Conservation (phyloP, 2,888 invertebrate species). For the Fragum fragum region DNA sequence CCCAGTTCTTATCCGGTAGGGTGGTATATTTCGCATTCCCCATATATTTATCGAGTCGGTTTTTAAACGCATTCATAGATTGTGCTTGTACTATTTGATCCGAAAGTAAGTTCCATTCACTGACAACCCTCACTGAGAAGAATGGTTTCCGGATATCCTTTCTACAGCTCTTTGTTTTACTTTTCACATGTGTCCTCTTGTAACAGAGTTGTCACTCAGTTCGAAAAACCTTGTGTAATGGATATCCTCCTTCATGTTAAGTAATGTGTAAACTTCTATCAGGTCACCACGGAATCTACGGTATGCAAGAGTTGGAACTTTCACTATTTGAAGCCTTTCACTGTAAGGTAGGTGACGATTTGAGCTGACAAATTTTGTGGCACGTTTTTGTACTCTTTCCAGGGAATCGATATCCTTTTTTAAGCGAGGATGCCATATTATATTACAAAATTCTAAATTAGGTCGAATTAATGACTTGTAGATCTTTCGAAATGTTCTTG, state of each 20-base stretch:
- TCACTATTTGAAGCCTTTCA: slow-evolving; percentile 18
- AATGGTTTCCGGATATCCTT: neutral
- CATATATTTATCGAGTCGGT: slow-evolving; percentile 4
- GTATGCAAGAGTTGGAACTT: slow-evolving; percentile 31
- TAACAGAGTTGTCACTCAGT: neutral
- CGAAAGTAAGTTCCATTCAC: slow-evolving; percentile 1
- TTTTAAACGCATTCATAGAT: slow-evolving; percentile 10
- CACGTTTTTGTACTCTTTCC: slow-evolving; percentile 27
- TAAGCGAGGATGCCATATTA: slow-evolving; percentile 29
- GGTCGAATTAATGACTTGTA: slow-evolving; percentile 32
- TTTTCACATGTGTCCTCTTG: slow-evolving; percentile 4
- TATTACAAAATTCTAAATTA: slow-evolving; percentile 36
- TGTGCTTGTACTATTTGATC: neutral
- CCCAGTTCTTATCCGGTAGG: slow-evolving; percentile 17
- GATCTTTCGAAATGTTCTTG: slow-evolving; percentile 31
- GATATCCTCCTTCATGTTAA: neutral
- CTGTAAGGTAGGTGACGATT: neutral
- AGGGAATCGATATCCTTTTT: slow-evolving; percentile 30
- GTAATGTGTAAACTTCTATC: slow-evolving; percentile 7
- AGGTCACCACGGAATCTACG: slow-evolving; percentile 34
- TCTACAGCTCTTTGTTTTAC: neutral
- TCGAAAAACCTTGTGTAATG: neutral
- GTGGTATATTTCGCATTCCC: slow-evolving; percentile 1
- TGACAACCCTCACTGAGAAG: slow-evolving; percentile 1
- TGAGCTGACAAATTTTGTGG: slow-evolving; percentile 22